A percentile compares a stretch with the other conserved stretches of the same genome.
Evolutionary conservation across 2,797 vertebrate species (phyloP).

Genomic region (Microtus obscurus): DNA sequence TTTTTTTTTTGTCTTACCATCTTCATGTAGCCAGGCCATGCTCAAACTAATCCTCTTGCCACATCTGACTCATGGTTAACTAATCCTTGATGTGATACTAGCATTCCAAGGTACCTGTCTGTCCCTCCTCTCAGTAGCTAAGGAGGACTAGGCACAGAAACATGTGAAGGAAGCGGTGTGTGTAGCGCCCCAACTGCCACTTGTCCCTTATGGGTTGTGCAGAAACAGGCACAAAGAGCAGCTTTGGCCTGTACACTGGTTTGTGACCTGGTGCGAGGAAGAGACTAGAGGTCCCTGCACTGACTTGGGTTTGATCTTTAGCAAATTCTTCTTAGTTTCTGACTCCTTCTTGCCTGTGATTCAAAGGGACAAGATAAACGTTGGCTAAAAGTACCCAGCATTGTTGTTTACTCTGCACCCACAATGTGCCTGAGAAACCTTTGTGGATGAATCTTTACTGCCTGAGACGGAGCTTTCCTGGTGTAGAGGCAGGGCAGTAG

Average conservation of each 20-base stretch:
- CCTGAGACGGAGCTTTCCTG: not conserved
- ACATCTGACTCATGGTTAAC: not conserved
- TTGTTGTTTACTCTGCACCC: not conserved
- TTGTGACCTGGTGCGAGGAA: not conserved
- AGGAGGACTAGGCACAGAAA: not conserved
- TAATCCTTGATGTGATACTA: not conserved
- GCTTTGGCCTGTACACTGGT: not conserved
- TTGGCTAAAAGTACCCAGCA: not conserved
- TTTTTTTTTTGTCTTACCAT: not conserved
- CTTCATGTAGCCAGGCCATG: not conserved
- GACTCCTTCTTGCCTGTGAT: not conserved
- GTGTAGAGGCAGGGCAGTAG: not conserved
- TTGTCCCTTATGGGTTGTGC: not conserved
- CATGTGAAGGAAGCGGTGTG: not conserved
- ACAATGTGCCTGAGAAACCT: not conserved
- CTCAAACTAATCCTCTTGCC: not conserved
- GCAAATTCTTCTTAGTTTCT: slow-evolving; percentile 1
- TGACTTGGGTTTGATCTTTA: slow-evolving; percentile 53
- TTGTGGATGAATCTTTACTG: not conserved
- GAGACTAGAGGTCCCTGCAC: not conserved
- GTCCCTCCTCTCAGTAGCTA: slow-evolving; percentile 26
- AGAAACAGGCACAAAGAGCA: not conserved
- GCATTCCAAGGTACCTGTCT: not conserved
- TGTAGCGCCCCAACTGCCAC: not conserved
- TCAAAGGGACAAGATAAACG: not conserved